A percentile compares a stretch with the other conserved stretches of the same genome.
These are phyloP conservation scores for Drosophila putrida DNA, from an alignment of 2,888 invertebrate genomes.

Conservation along the genomic window DNA sequence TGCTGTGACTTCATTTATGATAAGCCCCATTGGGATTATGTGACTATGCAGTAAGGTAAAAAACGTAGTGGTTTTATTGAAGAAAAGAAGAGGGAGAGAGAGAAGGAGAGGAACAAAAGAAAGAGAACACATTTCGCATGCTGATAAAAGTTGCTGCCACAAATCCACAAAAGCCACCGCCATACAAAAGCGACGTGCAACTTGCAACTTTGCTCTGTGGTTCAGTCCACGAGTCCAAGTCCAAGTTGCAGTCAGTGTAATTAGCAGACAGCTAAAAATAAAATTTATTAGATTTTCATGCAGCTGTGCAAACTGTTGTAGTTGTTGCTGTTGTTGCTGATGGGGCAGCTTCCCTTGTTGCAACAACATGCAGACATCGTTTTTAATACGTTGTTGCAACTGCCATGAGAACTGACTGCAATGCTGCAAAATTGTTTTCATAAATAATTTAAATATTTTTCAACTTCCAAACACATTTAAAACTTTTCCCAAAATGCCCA, in stretches of 20 bases:
- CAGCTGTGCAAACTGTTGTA: conserved; percentile 48
- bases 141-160: conserved; percentile 66
- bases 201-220: conserved; percentile 44
- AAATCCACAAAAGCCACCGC: conserved; percentile 36
- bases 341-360: conserved; percentile 33
- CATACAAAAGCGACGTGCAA: conserved; percentile 40
- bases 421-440: conserved; percentile 1
- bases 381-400: conserved; percentile 34
- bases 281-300: conserved; percentile 71
- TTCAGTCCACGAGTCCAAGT: conserved; percentile 11
- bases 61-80: too few species aligned
- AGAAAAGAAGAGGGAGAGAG: not conserved
- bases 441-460: conserved; percentile 6
- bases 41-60: conserved; percentile 5
- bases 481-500: not conserved
- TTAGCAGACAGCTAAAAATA: conserved; percentile 77
- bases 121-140: conserved; percentile 18
- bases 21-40: conserved; percentile 64
- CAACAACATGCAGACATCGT: conserved; percentile 7
- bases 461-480: not conserved
- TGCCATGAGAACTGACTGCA: conserved; percentile 1
- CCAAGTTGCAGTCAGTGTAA: conserved; percentile 42
- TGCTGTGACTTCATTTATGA: conserved; percentile 38
- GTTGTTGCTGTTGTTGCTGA: conserved; percentile 23
- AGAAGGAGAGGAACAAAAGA: not conserved